Conservation (phyloP, 1,140 invertebrate species). For the Papilio xuthus region DNA sequence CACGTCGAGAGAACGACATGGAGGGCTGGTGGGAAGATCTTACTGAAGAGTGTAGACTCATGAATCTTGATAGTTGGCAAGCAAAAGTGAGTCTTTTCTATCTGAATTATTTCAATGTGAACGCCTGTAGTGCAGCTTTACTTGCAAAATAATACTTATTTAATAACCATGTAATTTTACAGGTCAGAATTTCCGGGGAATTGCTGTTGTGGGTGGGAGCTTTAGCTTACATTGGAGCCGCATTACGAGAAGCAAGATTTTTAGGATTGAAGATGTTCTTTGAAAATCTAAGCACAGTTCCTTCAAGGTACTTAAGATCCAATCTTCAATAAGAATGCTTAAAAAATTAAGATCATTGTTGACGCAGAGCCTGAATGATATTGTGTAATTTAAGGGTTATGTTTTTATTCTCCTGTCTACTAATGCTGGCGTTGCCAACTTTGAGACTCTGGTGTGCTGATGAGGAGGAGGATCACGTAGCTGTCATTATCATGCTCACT, state of each 20-base stretch:
- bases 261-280: constrained; percentile 94
- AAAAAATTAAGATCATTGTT: no score
- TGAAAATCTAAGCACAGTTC: constrained; percentile 90
- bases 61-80: constrained; percentile 82
- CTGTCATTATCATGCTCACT: constrained; percentile 96
- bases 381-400: constrained; percentile 85
- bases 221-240: constrained; percentile 90
- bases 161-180: constrained; percentile 12
- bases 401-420: constrained; percentile 95
- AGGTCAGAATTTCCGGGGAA: constrained; percentile 87
- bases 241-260: constrained; percentile 90
- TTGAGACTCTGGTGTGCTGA: constrained; percentile 91
- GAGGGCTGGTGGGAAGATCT: constrained; percentile 87
- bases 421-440: constrained; percentile 92
- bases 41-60: constrained; percentile 86
- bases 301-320: constrained; percentile 62
- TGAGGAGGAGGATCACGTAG: constrained; percentile 94
- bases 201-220: constrained; percentile 88
- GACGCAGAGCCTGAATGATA: background rate
- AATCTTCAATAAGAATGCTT: no score
- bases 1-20: constrained; percentile 73
- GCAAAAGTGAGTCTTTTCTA: constrained; percentile 75
- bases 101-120: background rate
- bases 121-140: background rate
- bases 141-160: background rate